Base-by-base conservation (phyloP, 2,113 vertebrate species). In the Notothenia coriiceps region DNA sequence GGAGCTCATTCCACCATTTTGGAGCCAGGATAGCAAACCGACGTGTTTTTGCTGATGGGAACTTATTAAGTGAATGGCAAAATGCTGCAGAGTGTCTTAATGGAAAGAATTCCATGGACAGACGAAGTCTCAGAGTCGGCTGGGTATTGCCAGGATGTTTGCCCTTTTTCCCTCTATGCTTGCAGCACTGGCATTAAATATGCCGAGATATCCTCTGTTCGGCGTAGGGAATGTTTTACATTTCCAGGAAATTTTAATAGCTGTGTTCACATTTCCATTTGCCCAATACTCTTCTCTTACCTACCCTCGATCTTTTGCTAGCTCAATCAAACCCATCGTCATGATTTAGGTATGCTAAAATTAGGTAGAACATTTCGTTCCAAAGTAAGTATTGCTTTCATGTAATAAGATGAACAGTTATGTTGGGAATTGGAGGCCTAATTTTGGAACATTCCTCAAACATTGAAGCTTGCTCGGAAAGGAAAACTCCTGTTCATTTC, bases 31-130 rank as follows among this genome's bases (percentile, higher is more conserved):
- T 29, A 29, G 29, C 29, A 29, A 29, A 29, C 29, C 29, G 0
- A 29, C 29, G 3, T 29, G 29, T 29, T 29, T 29, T 29, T 29
- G 29, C 29, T 29, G 29, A 29, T 29, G 29, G 29, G 29, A 29
- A 29, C 29, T 29, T 29, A 29, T 65, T 29, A n/a, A 40, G 56
- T 65, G 29, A 29, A 11, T 43, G 64, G 33, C 22, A 47, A 10
- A 47, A 60, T 54, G n/a, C 50, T 50, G 65, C 47, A 5, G 18
- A 25, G 56, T 25, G 56, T 83, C 54, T 77, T 0, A 55, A 55
- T 77, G 87, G 83, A 87, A 88, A 77, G 55, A 77, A 84, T 86
- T 79, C 52, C 60, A 85, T 35, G 56, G 56, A 82, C 22, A 43
- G 10, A 62, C 64, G 2, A 1, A 69, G 82, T 20, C 66, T 63